Base-by-base conservation (phyloP, 2,113 vertebrate genomes). In the Pseudolaguvia tuberculata region DNA sequence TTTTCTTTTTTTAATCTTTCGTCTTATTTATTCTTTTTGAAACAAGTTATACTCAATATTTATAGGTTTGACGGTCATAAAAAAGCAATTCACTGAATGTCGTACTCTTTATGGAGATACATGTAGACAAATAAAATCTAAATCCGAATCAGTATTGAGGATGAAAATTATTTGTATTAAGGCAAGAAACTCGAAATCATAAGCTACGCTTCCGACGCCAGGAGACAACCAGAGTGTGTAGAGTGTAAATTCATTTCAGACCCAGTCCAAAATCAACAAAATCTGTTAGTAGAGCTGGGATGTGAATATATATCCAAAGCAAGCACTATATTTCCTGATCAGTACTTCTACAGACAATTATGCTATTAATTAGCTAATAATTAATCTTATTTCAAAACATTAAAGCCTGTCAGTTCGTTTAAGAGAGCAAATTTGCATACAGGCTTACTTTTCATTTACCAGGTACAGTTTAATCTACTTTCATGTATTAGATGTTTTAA, bases 401-500 rank as follows among this genome's bases (percentile, higher is more conserved):
- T 50, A 67, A 67, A 29, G 45, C 63, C 25, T 50, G 45, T 50
- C 45, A 29, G 23, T 67, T 50, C 1, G 18, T 18, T 50, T 27
- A 50, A 67, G 0, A 18, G 45, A 48, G 63, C 14, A 50, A 3
- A 50, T 66, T 66, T 50, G 45, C 23, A 67, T 29, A 50, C 48
- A 67, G 1, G 23, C 3, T n/a, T n/a, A n/a, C n/a, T 67, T 50
- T 20, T 67, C 23, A 29, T 50, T 67, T 50, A 29, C 63, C 63
- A 50, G 63, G 63, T 67, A 20, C 10, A 67, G 23, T 67, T 67
- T 67, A 67, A 67, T 50, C 63, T 20, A 47, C 15, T 29, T 48
- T 66, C 63, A 18, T 18, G 42, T 50, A 50, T 72, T 47, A 20
- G n/a, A 48, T 72, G 35, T 72, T 29, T 72, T 59, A 48, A 59